Evolutionary conservation across 2,797 vertebrate genomes (phyloP).

Genomic region (Danio aesculapii): DNA sequence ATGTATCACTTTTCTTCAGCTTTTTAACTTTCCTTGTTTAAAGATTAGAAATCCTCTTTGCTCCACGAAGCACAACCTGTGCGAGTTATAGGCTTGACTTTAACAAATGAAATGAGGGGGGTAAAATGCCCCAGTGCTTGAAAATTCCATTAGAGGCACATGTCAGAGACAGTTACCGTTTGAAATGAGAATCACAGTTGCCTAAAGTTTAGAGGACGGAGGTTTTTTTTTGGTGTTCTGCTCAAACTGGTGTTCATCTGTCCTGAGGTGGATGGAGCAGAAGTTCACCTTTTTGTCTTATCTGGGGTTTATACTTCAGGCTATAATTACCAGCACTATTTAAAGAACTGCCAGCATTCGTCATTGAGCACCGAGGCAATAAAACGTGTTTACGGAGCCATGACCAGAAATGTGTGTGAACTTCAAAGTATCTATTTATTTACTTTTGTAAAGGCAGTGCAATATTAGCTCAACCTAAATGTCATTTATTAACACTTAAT

Average conservation of each 20-base stretch:
- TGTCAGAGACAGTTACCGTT: slow-evolving; percentile 49
- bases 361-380: background rate
- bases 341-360: slow-evolving; percentile 20
- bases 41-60: slow-evolving; percentile 51
- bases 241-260: background rate
- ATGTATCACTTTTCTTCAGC: slow-evolving; percentile 21
- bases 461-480: background rate
- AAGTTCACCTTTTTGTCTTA: slow-evolving; percentile 10
- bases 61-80: slow-evolving; percentile 39
- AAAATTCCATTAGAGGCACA: slow-evolving; percentile 59
- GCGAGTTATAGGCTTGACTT: slow-evolving; percentile 23
- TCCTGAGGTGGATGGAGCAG: background rate
- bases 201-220: slow-evolving; percentile 47
- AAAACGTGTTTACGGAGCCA: background rate
- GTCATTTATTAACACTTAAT: background rate
- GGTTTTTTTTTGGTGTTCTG: background rate
- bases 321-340: slow-evolving; percentile 40
- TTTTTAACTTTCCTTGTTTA: slow-evolving; percentile 47
- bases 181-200: slow-evolving; percentile 36
- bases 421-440: background rate
- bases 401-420: background rate
- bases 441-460: background rate
- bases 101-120: slow-evolving; percentile 45
- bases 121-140: slow-evolving; percentile 40
- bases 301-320: slow-evolving; percentile 4